phyloP scores from a whole-genome alignment of 2,113 vertebrate species.

The Eupsittula cactorum region DNA sequence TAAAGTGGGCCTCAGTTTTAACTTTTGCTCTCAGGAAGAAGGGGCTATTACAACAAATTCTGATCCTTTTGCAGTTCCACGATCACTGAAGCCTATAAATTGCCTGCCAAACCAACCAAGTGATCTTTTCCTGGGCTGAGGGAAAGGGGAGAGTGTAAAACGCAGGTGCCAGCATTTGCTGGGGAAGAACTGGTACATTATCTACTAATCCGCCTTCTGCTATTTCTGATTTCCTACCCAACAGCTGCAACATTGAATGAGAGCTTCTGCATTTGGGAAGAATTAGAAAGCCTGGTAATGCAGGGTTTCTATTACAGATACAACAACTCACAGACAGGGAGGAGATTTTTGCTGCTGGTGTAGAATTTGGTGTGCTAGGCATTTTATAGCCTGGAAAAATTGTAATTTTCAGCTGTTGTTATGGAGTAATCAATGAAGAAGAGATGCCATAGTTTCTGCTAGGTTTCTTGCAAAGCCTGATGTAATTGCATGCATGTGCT shows the following conservation, averaged over 20 bases:
- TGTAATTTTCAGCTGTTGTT: slow-evolving; percentile 61
- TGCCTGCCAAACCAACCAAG: slow-evolving; percentile 57
- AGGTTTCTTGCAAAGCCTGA: slow-evolving; percentile 10
- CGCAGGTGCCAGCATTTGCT: slow-evolving; percentile 74
- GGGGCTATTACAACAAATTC: slow-evolving; percentile 55
- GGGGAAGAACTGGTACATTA: slow-evolving; percentile 73
- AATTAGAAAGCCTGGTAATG: slow-evolving; percentile 65
- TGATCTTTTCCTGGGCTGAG: slow-evolving; percentile 53
- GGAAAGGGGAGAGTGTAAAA: slow-evolving; percentile 62
- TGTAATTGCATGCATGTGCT: background rate
- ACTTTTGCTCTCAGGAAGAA: slow-evolving; percentile 62
- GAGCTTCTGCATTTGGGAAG: slow-evolving; percentile 73
- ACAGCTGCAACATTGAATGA: slow-evolving; percentile 72
- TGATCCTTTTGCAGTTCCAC: slow-evolving; percentile 48
- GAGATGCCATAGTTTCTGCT: slow-evolving; percentile 30
- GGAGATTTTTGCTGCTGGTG: slow-evolving; percentile 55
- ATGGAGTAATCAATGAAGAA: slow-evolving; percentile 44
- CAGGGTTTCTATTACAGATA: slow-evolving; percentile 61
- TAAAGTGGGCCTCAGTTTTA: slow-evolving; percentile 63
- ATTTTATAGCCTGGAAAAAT: slow-evolving; percentile 65
- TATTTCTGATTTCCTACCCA: slow-evolving; percentile 75
- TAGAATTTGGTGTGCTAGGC: slow-evolving; percentile 56
- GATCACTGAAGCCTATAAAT: slow-evolving; percentile 54
- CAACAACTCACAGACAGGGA: slow-evolving; percentile 60
- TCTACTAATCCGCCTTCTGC: slow-evolving; percentile 74